phyloP scores from a whole-genome alignment of 2,797 vertebrate species.

The Melanotaenia nigrans region DNA sequence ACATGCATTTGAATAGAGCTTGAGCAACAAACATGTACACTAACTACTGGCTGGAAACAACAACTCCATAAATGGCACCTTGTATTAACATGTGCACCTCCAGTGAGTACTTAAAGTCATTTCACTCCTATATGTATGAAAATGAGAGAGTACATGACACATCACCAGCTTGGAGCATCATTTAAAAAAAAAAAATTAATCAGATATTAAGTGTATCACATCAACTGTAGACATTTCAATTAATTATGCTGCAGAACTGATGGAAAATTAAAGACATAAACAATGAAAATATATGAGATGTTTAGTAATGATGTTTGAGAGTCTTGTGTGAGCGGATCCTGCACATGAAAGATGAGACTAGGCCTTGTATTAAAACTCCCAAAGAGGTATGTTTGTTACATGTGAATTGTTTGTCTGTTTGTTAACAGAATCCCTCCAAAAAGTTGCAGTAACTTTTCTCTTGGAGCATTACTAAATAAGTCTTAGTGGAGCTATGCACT shows the following conservation, averaged over 20 bases:
- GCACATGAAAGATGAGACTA: not conserved
- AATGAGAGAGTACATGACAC: not conserved
- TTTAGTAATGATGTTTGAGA: not conserved
- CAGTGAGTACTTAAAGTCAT: not conserved
- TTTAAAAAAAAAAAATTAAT: too few species aligned
- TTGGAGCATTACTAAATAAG: not conserved
- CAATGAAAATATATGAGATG: not conserved
- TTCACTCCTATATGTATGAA: not conserved
- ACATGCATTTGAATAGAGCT: not conserved
- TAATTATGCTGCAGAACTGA: not conserved
- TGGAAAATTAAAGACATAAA: not conserved
- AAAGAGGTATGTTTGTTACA: not conserved
- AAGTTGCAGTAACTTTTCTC: not conserved
- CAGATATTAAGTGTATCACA: not conserved
- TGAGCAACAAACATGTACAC: slow-evolving; percentile 13
- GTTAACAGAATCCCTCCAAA: not conserved
- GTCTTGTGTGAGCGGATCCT: not conserved
- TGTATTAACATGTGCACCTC: not conserved
- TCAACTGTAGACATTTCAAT: not conserved
- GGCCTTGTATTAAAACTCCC: not conserved
- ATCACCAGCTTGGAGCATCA: not conserved
- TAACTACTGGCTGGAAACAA: not conserved
- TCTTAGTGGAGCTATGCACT: not conserved
- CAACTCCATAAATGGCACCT: not conserved
- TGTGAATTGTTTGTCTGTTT: not conserved